Evolutionary conservation across 1,140 invertebrate species (phyloP), one percentile per base, ranked within the genome.

Genomic region (Charaxes varanes): DNA sequence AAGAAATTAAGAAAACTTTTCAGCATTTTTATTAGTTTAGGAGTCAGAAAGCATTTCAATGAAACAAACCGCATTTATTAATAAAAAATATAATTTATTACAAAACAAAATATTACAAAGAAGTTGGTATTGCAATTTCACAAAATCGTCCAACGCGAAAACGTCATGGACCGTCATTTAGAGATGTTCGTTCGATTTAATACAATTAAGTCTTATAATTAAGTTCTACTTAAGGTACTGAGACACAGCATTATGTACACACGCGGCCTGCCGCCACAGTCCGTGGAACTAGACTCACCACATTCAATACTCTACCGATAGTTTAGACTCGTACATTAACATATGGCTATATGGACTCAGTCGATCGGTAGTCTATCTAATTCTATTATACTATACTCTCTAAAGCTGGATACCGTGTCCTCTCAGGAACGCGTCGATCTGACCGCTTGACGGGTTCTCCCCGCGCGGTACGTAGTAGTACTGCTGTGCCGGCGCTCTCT

Each of bases 371-470:
- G 44, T 34, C 33, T 46, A 54, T 38, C 58, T 64, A 70, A 54
- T 52, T 62, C 54, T 56, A 58, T 59, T 58, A 41, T 23, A 46
- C 58, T 64, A 49, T 40, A 10, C 31, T 58, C 26, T 64, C 63
- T 88, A 90, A 68, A 89, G 89, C 50, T 87, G 85, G 54, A 90
- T 87, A 60, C 89, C 89, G 62, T 91, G 89, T 21, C 90, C 90
- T 67, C 91, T 86, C 22, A 94, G 87, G 79, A 93, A 94, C 19
- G 92, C 90, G 65, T 93, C 92, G 60, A 94, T 93, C 63, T 93
- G 92, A 10, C 91, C 90, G 16, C 85, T 81, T 4, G 89, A 86
- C n/a, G 87, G 84, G 30, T 85, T 80, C 2, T 83, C 77, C 36
- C 83, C 76, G 36, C 79, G 56, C 0, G 88, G 86, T 2, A 92